Evolutionary conservation across 2,888 invertebrate species (phyloP).

Genomic region (Drosophila rellima): DNA sequence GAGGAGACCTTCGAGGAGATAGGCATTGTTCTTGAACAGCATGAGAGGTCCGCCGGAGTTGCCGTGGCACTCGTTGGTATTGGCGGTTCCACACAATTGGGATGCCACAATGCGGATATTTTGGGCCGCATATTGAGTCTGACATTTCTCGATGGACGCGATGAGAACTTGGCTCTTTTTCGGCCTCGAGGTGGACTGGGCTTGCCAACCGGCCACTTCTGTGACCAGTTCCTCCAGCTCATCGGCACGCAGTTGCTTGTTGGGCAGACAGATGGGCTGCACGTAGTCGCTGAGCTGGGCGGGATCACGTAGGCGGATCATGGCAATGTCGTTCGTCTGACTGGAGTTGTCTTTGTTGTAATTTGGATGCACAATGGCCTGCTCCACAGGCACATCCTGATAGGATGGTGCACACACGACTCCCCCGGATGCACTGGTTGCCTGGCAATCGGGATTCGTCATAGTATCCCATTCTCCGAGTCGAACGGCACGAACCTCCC

Average conservation of each 20-base stretch:
- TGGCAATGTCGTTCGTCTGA: slow-evolving; percentile 62
- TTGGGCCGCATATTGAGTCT: slow-evolving; percentile 35
- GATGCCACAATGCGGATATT: slow-evolving; percentile 44
- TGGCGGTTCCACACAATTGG: slow-evolving; percentile 61
- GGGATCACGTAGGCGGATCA: slow-evolving; percentile 48
- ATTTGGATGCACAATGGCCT: slow-evolving; percentile 36
- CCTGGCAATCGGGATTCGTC: slow-evolving; percentile 70
- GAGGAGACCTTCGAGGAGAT: slow-evolving; percentile 57
- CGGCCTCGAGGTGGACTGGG: slow-evolving; percentile 46
- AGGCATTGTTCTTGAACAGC: slow-evolving; percentile 53
- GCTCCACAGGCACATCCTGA: slow-evolving; percentile 64
- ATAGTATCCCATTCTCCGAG: slow-evolving; percentile 71
- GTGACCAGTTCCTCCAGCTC: slow-evolving; percentile 59
- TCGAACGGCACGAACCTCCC: slow-evolving; percentile 52
- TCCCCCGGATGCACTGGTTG: background rate
- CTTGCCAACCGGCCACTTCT: slow-evolving; percentile 67
- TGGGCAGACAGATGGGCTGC: slow-evolving; percentile 68
- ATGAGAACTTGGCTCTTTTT: slow-evolving; percentile 57
- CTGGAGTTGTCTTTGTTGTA: slow-evolving; percentile 26
- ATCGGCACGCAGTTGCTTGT: slow-evolving; percentile 53
- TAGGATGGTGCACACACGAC: slow-evolving; percentile 57
- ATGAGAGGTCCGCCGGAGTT: slow-evolving; percentile 70
- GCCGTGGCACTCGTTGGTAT: slow-evolving; percentile 55
- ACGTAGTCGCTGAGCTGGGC: slow-evolving; percentile 55
- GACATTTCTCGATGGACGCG: slow-evolving; percentile 49